These are phyloP conservation scores for Dysdera silvatica DNA, from an alignment of 1,140 invertebrate genomes.

Conservation along the genomic window DNA sequence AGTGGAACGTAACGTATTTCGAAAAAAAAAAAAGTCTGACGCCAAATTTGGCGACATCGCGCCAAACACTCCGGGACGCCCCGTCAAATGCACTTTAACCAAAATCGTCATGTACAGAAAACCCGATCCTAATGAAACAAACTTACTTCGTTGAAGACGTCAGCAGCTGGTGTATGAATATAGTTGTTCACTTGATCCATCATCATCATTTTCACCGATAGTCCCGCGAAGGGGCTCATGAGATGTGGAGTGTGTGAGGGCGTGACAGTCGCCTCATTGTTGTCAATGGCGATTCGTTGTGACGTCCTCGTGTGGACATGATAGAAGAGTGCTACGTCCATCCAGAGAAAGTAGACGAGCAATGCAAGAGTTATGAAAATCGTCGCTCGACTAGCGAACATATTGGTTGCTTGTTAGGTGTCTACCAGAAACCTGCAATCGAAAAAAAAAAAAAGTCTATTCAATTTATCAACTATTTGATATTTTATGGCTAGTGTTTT, in stretches of 20 bases:
- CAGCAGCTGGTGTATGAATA: conserved; percentile 31
- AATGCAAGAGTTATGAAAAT: conserved; percentile 18
- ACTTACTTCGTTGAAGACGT: conserved; percentile 30
- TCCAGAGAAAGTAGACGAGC: conserved; percentile 34
- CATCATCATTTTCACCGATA: conserved; percentile 36
- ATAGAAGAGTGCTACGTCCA: conserved; percentile 35
- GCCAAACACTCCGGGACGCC: too few relatives aligned
- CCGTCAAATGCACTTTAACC: too few relatives aligned
- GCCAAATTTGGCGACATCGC: too few relatives aligned
- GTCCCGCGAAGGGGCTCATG: conserved; percentile 30
- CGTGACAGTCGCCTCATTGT: not conserved
- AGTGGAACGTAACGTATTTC: too few relatives aligned
- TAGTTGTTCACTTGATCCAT: conserved; percentile 36
- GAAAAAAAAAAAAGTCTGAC: too few relatives aligned
- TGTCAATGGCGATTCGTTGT: not conserved
- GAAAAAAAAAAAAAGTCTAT: too few relatives aligned
- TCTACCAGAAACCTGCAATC: too few relatives aligned
- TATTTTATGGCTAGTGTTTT: too few relatives aligned
- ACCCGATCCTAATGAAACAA: too few relatives aligned
- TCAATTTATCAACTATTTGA: too few relatives aligned
- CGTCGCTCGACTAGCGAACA: conserved; percentile 19
- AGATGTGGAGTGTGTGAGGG: conserved; percentile 3
- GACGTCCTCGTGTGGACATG: conserved; percentile 24
- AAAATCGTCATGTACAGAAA: too few relatives aligned
- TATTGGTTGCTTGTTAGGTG: too few relatives aligned